Conservation (phyloP, 2,113 vertebrate species). For the Cinclus mexicanus region DNA sequence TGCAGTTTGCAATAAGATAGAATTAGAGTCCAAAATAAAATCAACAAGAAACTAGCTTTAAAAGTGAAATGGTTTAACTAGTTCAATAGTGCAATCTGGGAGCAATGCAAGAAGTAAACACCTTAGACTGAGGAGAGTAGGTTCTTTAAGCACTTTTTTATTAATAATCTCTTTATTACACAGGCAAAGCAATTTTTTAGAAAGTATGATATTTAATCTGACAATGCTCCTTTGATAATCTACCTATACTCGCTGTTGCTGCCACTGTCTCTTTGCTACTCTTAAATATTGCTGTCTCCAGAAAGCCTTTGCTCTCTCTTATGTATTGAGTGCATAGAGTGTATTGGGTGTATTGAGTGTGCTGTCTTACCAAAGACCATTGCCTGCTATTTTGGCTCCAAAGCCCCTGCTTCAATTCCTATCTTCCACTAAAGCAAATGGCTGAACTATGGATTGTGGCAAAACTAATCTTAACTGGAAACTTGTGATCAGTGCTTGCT, state of each 20-base stretch:
- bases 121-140: background rate
- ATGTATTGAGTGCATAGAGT: too few relatives aligned
- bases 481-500: background rate
- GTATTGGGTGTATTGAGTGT: background rate
- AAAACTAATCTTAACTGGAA: background rate
- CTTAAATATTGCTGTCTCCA: background rate
- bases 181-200: background rate
- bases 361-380: background rate
- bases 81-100: conserved; percentile 12
- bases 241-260: background rate
- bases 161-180: conserved; percentile 21
- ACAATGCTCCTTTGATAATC: background rate
- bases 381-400: background rate
- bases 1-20: conserved; percentile 2
- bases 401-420: background rate
- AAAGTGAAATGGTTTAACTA: background rate
- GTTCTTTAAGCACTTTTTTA: conserved; percentile 3
- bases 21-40: conserved; percentile 44
- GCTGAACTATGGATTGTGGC: background rate
- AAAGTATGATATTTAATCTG: background rate
- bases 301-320: background rate
- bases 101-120: conserved; percentile 27
- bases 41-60: background rate
- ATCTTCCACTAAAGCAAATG: background rate
- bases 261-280: background rate